Evolutionary conservation across 2,888 invertebrate species (phyloP).

Genomic region (Tenthredo amoena): DNA sequence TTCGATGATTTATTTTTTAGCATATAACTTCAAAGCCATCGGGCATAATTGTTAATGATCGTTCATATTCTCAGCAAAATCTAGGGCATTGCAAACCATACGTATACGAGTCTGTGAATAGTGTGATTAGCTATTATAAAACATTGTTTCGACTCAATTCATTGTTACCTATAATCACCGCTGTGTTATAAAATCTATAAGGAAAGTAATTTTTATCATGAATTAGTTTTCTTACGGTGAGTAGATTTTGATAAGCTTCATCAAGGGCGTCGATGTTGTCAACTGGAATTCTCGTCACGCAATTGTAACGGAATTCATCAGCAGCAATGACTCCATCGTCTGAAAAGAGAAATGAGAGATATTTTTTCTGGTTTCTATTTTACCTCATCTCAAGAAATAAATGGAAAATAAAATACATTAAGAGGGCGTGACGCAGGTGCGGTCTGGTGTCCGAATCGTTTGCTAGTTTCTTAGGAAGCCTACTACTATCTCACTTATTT

Average conservation of each 20-base stretch:
- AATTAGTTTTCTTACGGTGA: conserved; percentile 81
- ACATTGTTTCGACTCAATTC: background rate
- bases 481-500: conserved; percentile 42
- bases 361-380: background rate
- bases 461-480: conserved; percentile 28
- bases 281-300: conserved; percentile 89
- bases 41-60: background rate
- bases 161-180: background rate
- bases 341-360: conserved; percentile 59
- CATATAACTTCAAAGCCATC: conserved; percentile 24
- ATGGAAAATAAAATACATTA: conserved; percentile 9
- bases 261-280: conserved; percentile 88
- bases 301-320: conserved; percentile 91
- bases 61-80: conserved; percentile 3
- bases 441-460: conserved; percentile 21
- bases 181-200: background rate
- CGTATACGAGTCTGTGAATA: background rate
- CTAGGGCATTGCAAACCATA: background rate
- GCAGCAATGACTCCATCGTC: conserved; percentile 88
- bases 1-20: background rate
- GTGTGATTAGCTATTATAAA: background rate
- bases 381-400: background rate
- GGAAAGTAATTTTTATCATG: background rate
- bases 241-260: conserved; percentile 87
- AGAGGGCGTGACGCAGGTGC: conserved; percentile 34